Evolutionary conservation across 2,888 invertebrate genomes (phyloP).

Genomic region (Parnassius smintheus): DNA sequence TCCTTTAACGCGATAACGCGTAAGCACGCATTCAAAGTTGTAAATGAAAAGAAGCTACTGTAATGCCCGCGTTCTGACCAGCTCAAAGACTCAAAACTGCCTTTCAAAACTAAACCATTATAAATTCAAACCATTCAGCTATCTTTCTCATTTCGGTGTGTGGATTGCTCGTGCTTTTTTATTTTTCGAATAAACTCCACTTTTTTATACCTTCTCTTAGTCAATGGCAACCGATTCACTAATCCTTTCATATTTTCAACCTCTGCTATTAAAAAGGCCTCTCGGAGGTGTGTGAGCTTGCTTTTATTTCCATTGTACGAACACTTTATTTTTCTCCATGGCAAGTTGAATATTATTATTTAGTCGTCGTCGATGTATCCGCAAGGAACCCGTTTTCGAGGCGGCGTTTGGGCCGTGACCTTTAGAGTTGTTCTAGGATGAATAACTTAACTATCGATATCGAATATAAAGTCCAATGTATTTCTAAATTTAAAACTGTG

Average conservation of each 20-base stretch:
- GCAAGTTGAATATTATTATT: slow-evolving; percentile 63
- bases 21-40: slow-evolving; percentile 12
- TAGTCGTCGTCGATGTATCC: slow-evolving; percentile 56
- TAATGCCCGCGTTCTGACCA: slow-evolving; percentile 27
- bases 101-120: slow-evolving; percentile 37
- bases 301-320: slow-evolving; percentile 49
- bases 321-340: slow-evolving; percentile 52
- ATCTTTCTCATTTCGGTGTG: slow-evolving; percentile 51
- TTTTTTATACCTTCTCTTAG: slow-evolving; percentile 38
- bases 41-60: slow-evolving; percentile 25
- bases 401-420: slow-evolving; percentile 75
- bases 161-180: slow-evolving; percentile 42
- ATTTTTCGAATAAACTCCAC: slow-evolving; percentile 26
- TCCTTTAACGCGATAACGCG: slow-evolving; percentile 18
- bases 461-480: slow-evolving; percentile 24
- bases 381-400: slow-evolving; percentile 65
- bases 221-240: slow-evolving; percentile 40
- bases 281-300: slow-evolving; percentile 43
- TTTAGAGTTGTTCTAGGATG: slow-evolving; percentile 50
- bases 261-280: slow-evolving; percentile 37
- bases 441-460: slow-evolving; percentile 38
- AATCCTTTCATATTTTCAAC: slow-evolving; percentile 33
- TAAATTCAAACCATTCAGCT: slow-evolving; percentile 47
- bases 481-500: too few relatives aligned
- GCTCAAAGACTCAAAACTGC: slow-evolving; percentile 31